Evolutionary conservation across 2,888 invertebrate species (phyloP), one percentile per base, ranked within the genome.

Genomic region (Lacanobia wlatinum): DNA sequence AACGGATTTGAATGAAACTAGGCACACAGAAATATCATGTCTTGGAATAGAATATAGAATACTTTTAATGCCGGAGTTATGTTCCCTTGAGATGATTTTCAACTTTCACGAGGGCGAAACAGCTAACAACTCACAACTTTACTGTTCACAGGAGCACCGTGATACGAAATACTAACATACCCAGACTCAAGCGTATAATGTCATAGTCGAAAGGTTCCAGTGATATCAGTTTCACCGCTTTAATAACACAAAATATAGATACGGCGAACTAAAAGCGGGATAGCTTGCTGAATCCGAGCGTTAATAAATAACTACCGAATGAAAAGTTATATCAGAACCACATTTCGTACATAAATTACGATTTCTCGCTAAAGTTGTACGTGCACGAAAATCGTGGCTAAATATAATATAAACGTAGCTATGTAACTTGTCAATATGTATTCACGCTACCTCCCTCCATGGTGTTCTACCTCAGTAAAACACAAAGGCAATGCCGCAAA

Each of bases 251-350:
- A 71, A 67, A 71, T 64, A 67, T 64, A 65, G 59, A 67, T 61
- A 67, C 23, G 28, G 60, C 18, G 58, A 72, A 60, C 64, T 68
- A 56, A 63, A 80, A 61, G 46, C 52, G 62, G 34, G 59, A 62
- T 69, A 76, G 69, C 69, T 83, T 64, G 66, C 55, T 60, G 69
- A 74, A 81, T 73, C 73, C 64, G 53, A 66, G n/a, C 64, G 53
- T 73, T 84, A 79, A 79, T 83, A 84, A 83, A 83, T 84, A 82
- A 82, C 73, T 72, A 68, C 65, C 53, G 61, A 79, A 84, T 84
- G 83, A 79, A 84, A 82, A 84, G 76, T 83, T 83, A 82, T 73
- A 84, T 78, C 75, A 75, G 69, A 48, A 78, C 71, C 76, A 71
- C 84, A 73, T 78, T 84, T 84, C 61, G 67, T 73, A 71, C 76